Evolutionary conservation across 2,888 invertebrate species (phyloP).

Genomic region (Archaeoteleia sp.): DNA sequence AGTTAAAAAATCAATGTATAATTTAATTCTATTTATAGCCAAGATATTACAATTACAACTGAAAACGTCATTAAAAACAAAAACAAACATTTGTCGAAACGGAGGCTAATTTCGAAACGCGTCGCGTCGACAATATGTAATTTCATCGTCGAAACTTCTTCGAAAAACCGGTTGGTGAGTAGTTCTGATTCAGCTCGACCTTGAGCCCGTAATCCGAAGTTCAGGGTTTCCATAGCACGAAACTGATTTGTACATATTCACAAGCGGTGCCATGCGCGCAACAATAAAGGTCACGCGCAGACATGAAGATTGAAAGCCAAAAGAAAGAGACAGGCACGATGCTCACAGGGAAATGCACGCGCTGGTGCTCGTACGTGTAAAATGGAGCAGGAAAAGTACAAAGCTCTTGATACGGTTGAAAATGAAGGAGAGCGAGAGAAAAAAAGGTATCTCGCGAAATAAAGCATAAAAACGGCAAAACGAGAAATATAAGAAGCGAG

Average conservation of each 20-base stretch:
- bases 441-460: conserved; percentile 24
- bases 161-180: conserved; percentile 58
- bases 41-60: no score
- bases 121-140: conserved; percentile 37
- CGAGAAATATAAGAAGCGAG: no score
- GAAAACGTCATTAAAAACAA: background rate
- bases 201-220: conserved; percentile 60
- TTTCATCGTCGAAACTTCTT: conserved; percentile 59
- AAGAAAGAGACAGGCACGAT: background rate
- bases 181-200: conserved; percentile 60
- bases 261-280: conserved; percentile 33
- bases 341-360: no score
- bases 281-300: background rate
- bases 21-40: no score
- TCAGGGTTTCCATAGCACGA: conserved; percentile 58
- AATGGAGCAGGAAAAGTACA: conserved; percentile 3
- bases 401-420: background rate
- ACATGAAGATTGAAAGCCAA: background rate
- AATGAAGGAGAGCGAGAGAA: conserved; percentile 10
- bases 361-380: no score
- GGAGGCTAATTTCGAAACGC: background rate
- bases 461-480: no score
- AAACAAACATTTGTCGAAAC: background rate
- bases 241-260: conserved; percentile 23
- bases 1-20: no score